Evolutionary conservation across 2,888 invertebrate species (phyloP).

Genomic region (Brenthis daphne): DNA sequence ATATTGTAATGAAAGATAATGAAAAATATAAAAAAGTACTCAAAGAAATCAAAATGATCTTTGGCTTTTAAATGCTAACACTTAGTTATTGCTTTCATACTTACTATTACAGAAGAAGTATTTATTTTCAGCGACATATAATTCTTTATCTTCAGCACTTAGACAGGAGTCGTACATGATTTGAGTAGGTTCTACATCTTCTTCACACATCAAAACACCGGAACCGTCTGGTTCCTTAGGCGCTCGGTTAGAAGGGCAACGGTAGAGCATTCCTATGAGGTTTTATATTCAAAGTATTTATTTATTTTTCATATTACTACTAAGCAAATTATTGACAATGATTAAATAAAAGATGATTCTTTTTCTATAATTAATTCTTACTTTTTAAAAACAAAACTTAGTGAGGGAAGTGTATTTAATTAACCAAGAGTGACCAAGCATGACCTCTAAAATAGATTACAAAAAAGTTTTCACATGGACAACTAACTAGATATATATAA

Average conservation of each 20-base stretch:
- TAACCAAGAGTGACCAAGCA: too few relatives aligned
- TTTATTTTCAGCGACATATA: conserved; percentile 64
- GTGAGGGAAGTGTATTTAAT: too few relatives aligned
- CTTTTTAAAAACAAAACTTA: too few relatives aligned
- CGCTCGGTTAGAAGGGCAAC: conserved; percentile 68
- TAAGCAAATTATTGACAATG: too few relatives aligned
- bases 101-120: conserved; percentile 77
- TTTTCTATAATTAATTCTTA: too few relatives aligned
- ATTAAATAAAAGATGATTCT: too few relatives aligned
- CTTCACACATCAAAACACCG: conserved; percentile 65
- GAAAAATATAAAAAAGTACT: too few relatives aligned
- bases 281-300: background rate
- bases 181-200: conserved; percentile 58
- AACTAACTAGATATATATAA: too few relatives aligned
- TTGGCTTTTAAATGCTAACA: background rate
- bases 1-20: too few relatives aligned
- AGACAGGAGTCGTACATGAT: conserved; percentile 74
- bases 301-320: background rate
- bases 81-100: conserved; percentile 40
- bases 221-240: conserved; percentile 74
- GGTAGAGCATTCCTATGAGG: conserved; percentile 63
- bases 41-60: background rate
- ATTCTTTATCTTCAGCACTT: conserved; percentile 71
- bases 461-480: background rate
- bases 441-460: too few relatives aligned